Base-by-base conservation (phyloP, 2,797 vertebrate genomes). In the Babyrousa celebensis region DNA sequence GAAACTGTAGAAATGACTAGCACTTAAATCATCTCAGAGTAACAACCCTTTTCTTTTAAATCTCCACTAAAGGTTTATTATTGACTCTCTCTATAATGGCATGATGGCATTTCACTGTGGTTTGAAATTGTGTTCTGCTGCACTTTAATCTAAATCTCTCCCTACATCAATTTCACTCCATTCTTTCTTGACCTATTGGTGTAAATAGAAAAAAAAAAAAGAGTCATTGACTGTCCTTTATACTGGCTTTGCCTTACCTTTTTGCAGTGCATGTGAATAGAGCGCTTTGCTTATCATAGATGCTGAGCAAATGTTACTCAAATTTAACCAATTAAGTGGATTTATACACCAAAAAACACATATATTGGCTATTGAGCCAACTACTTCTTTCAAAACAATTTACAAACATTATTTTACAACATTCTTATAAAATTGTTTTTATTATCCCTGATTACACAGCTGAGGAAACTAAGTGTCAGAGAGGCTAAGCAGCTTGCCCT, bases 381-480 rank as follows among this genome's bases (percentile, higher is more conserved):
- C 25, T 62, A 40, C 32, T 85, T 88, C 63, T 91, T 89, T 71
- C 71, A 75, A 95, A 74, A 94, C 15, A 79, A 9, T 72, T 88
- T 12, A n/a, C 12, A 6, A 56, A 25, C 29, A 71, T 85, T 94
- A 86, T 86, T 94, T 94, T 88, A 84, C 43, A 92, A 65, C 32
- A 89, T 70, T 93, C 54, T 74, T 96, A 4, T 77, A 91, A 94
- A 68, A 21, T 75, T 92, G n/a, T 58, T 96, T 96, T 89, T 65
- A 75, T 89, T 36, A 67, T 95, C 83, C 91, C 29, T 75, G 23
- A 68, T 74, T 62, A 67, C 21, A 58, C 20, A 91, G n/a, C 40
- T 83, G 36, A 85, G 79, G 17, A 95, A 96, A 90, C 21, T 43
- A 58, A 95, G 74, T 67, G 72, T 94, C 77, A 56, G n/a, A 95